Conservation (phyloP, 2,113 vertebrate species). For the Gallinago media region DNA sequence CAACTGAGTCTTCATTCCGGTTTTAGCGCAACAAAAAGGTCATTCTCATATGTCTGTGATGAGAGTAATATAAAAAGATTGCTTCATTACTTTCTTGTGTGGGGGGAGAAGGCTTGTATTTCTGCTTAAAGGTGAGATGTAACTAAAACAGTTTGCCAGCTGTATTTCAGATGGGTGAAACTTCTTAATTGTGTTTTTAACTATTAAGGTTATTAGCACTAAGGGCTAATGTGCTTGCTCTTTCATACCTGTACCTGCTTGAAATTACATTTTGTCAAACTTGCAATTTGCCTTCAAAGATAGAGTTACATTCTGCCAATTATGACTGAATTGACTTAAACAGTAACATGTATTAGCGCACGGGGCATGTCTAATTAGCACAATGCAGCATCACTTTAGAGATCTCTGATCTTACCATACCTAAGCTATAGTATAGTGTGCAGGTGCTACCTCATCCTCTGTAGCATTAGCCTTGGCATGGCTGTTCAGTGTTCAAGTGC, state of each 20-base stretch:
- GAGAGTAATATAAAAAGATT: not conserved
- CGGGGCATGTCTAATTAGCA: not conserved
- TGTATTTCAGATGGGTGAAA: not conserved
- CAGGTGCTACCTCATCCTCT: not conserved
- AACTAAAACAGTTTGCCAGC: not conserved
- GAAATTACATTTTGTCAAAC: slow-evolving; percentile 41
- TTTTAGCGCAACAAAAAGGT: not conserved
- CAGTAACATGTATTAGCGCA: not conserved
- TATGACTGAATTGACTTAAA: not conserved
- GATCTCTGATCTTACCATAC: not conserved
- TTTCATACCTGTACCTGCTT: not conserved
- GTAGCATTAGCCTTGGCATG: not conserved
- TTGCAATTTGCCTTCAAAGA: slow-evolving; percentile 7
- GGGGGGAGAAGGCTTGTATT: not conserved
- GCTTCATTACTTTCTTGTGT: not conserved
- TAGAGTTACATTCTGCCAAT: not conserved
- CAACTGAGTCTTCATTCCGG: not conserved
- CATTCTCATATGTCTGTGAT: not conserved
- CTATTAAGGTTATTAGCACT: not conserved
- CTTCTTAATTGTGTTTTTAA: not conserved
- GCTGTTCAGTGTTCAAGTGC: not conserved
- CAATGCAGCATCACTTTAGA: not conserved
- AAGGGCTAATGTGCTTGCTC: not conserved
- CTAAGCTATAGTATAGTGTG: not conserved
- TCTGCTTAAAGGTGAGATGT: not conserved